Evolutionary conservation across 2,113 vertebrate species (phyloP).

Genomic region (Chrysemys picta): DNA sequence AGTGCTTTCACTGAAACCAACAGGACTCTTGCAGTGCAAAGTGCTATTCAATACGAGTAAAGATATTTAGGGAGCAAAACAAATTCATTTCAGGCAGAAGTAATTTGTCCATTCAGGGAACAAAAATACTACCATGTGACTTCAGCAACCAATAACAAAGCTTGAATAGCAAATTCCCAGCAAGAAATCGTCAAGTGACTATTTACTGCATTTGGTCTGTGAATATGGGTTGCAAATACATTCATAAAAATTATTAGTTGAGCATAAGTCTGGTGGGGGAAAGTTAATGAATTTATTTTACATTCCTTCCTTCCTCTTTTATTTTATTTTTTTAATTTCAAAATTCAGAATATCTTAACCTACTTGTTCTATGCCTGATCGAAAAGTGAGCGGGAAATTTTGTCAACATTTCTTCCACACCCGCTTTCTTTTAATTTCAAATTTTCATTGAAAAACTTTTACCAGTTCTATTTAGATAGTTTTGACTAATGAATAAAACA

Average conservation of each 20-base stretch:
- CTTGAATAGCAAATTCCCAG: neutral
- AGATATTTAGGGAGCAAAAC: neutral
- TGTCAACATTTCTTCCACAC: neutral
- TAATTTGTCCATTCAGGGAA: neutral
- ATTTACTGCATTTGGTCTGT: neutral
- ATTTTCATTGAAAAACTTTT: neutral
- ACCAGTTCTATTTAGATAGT: neutral
- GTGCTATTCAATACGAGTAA: neutral
- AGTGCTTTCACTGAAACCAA: neutral
- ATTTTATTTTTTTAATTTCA: neutral
- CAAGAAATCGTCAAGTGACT: neutral
- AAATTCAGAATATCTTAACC: neutral
- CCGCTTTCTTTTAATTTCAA: neutral
- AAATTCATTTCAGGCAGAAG: neutral
- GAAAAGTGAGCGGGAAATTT: neutral
- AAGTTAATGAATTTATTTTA: neutral
- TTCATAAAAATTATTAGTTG: neutral
- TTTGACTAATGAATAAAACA: neutral
- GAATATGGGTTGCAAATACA: neutral
- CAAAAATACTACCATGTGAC: fast-evolving
- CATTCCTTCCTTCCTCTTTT: neutral
- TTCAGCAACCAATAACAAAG: neutral
- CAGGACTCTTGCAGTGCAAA: neutral
- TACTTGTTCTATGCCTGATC: neutral
- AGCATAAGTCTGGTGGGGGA: neutral